Evolutionary conservation across 2,797 vertebrate genomes (phyloP).

Genomic region (Fringilla coelebs): DNA sequence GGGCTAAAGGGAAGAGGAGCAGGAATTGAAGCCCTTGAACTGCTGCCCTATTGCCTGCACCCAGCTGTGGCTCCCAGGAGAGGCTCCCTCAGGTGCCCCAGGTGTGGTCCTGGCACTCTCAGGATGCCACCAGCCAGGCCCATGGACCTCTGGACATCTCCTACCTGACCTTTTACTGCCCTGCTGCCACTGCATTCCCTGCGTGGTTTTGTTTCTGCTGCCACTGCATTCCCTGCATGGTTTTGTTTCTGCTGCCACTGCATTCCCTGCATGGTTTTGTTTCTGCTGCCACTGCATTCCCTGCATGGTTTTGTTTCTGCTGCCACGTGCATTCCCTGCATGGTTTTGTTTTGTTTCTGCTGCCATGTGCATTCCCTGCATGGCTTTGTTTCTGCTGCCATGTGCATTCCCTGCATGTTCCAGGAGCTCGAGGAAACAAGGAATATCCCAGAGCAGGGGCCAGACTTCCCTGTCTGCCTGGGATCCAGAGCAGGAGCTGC

Average conservation of each 20-base stretch:
- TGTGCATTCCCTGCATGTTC: neutral
- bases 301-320: neutral
- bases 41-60: accelerated
- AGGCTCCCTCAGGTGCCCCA: neutral
- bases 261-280: neutral
- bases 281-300: too few relatives aligned
- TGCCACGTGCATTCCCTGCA: neutral
- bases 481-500: accelerated
- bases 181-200: neutral
- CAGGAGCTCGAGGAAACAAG: neutral
- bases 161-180: neutral
- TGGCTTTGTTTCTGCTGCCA: too few relatives aligned
- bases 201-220: neutral
- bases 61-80: accelerated
- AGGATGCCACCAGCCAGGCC: neutral
- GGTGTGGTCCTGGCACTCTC: accelerated
- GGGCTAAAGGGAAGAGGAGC: neutral
- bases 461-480: accelerated
- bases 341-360: neutral
- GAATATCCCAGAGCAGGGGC: neutral
- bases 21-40: accelerated
- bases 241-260: neutral
- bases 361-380: neutral
- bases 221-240: neutral
- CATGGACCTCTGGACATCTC: neutral